Percentiles rank a stretch among this genome's conserved stretches.
These are phyloP conservation scores for Nipponacmea schrenckii DNA, from an alignment of 2,888 invertebrate genomes.

Conservation along the genomic window DNA sequence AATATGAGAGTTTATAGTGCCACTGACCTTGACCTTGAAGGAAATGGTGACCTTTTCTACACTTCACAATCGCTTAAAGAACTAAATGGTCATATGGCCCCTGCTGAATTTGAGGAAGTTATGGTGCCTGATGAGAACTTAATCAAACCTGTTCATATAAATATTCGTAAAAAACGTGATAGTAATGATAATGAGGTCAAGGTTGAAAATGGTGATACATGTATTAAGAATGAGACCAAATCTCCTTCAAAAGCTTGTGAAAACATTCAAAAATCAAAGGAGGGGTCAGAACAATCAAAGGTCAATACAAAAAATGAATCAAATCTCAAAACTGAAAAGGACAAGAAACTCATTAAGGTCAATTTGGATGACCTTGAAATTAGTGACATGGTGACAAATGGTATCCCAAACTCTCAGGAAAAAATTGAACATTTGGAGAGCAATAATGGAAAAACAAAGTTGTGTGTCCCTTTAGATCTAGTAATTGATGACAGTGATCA, in stretches of 20 bases:
- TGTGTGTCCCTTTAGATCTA: constrained; percentile 12
- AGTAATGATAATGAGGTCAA: constrained; percentile 15
- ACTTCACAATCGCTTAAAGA: constrained; percentile 47
- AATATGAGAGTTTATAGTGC: constrained; percentile 60
- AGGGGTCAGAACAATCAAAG: too few relatives aligned
- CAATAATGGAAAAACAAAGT: background rate
- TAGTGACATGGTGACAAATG: background rate
- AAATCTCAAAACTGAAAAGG: background rate
- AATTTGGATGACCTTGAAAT: constrained; percentile 2
- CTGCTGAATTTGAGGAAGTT: constrained; percentile 2
- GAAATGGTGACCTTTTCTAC: constrained; percentile 35
- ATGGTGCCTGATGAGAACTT: constrained; percentile 1
- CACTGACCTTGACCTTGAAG: constrained; percentile 42
- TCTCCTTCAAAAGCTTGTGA: background rate
- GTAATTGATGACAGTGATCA: constrained; percentile 13
- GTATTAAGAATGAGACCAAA: background rate
- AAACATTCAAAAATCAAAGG: background rate
- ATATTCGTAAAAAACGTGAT: background rate
- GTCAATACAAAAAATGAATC: too few relatives aligned
- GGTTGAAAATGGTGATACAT: constrained; percentile 11
- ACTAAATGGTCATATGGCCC: constrained; percentile 32
- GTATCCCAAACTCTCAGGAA: background rate
- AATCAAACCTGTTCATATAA: constrained; percentile 1
- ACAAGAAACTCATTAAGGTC: constrained; percentile 4
- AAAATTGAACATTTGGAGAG: too few relatives aligned